Base-by-base conservation (phyloP, 2,888 invertebrate genomes). In the Rhabditophanes sp. region DNA sequence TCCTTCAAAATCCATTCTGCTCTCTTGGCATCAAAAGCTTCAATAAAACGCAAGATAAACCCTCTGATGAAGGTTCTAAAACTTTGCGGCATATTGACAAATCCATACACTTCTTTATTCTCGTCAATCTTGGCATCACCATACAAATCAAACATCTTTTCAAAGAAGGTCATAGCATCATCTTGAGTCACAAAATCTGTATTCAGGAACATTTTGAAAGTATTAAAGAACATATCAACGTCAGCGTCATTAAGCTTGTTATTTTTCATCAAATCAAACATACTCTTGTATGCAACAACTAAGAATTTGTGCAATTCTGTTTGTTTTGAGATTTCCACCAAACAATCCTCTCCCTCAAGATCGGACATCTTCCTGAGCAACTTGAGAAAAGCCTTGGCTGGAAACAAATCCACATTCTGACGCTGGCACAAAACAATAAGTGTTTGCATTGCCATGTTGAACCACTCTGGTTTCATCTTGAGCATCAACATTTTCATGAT, bases 371-470 rank as follows among this genome's bases (percentile, higher is more conserved):
- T 22, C 4, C 26, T n/a, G 12, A 34, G 9, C 20, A 35, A 3
- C 12, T 24, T 25, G 7, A 16, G 14, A 15, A 36, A 26, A n/a
- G 6, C 47, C 53, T 50, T 58, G 15, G 33, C 42, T 3, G 54
- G 50, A 14, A 60, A 38, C 1, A 14, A 21, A 7, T 42, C 30
- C 8, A 61, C 34, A 4, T 33, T 41, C 33, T 61, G 59, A 12
- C 47, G 46, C 30, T 61, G 58, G 28, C 54, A 56, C 11, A 61
- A 28, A n/a, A 62, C 56, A 20, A 49, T 33, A 1, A 51, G 38
- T 2, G 59, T 52, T n/a, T 53, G 38, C 16, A 61, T 26, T 1
- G 48, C 40, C 4, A 35, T 36, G 7, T 39, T 23, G 6, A 53
- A 27, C 23, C 46, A 42, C 4, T 40, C 39, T 4, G 34, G 4